Base-by-base conservation (phyloP, 2,888 invertebrate species). In the Dryococelus australis region DNA sequence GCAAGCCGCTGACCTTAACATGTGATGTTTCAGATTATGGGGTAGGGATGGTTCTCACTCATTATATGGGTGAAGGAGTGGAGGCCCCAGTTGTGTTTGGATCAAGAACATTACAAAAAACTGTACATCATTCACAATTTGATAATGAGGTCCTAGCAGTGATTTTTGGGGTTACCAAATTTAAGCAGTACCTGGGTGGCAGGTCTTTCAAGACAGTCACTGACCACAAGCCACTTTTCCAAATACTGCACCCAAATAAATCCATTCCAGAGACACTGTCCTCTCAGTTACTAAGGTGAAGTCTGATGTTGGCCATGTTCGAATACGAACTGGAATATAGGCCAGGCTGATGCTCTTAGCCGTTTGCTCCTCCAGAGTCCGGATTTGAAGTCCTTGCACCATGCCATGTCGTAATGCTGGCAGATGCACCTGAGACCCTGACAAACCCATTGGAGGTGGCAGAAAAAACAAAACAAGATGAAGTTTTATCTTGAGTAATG, bases 61-160 rank as follows among this genome's bases (percentile, higher is more conserved):
- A 91, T 85, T 89, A 88, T 28, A 88, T 88, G 43, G 88, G 87
- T 26, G 90, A 91, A 88, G 90, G 91, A 16, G 88, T 88, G 51
- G 91, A 91, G 87, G 86, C 87, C 88, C 89, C 92, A 10, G 90
- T 91, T 26, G 90, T 90, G 9, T 65, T 65, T 20, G 65, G 13
- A 12, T 65, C 65, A 20, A 65, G 65, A 65, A 65, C 65, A 65
- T 65, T 65, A 24, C 65, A 65, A 65, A 13, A 65, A 24, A 20
- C 10, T 65, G 65, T 12, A 16, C 65, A 65, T 24, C 16, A 65
- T 24, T 13, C 20, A 65, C 65, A 65, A 16, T 65, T 65, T 5
- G 16, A 65, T 65, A 65, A 16, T 5, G 65, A 65, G 20, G 65
- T 16, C 16, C 65, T 65, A n/a, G n/a, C n/a, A n/a, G n/a, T n/a